Conservation (phyloP, 2,888 invertebrate genomes). For the Zelleria hepariella region DNA sequence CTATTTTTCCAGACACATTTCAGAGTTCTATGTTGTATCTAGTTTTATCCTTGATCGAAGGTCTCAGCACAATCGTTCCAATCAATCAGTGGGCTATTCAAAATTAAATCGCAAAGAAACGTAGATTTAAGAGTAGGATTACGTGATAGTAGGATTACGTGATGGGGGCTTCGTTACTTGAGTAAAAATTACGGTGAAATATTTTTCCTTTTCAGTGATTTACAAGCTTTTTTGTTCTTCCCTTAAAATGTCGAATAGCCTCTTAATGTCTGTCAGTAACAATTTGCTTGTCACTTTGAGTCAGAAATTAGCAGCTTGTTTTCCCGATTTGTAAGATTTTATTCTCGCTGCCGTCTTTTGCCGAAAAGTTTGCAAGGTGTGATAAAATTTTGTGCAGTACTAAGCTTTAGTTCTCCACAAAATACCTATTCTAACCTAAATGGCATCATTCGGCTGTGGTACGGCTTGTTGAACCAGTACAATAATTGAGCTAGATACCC, state of each 20-base stretch:
- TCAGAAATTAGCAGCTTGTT: not conserved
- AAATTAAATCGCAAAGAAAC: conserved; percentile 60
- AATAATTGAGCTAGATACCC: no score
- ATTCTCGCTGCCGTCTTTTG: not conserved
- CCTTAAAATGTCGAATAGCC: no score
- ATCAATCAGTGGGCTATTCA: conserved; percentile 65
- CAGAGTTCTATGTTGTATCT: no score
- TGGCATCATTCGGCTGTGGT: no score
- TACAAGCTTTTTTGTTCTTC: not conserved
- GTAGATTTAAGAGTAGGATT: conserved; percentile 57
- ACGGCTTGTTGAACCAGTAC: no score
- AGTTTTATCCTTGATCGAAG: no score
- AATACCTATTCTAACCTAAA: no score
- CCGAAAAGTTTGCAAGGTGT: not conserved
- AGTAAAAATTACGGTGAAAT: not conserved
- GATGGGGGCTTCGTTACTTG: not conserved
- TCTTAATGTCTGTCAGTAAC: no score
- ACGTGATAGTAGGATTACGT: conserved; percentile 48
- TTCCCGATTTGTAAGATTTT: not conserved
- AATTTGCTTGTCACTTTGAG: not conserved
- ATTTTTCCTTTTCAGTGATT: not conserved
- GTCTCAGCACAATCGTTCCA: conserved; percentile 46
- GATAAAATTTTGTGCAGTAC: not conserved
- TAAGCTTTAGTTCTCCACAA: no score
- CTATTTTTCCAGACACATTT: no score